phyloP scores from a whole-genome alignment of 1,140 invertebrate species.

The Camponotus vicinus region DNA sequence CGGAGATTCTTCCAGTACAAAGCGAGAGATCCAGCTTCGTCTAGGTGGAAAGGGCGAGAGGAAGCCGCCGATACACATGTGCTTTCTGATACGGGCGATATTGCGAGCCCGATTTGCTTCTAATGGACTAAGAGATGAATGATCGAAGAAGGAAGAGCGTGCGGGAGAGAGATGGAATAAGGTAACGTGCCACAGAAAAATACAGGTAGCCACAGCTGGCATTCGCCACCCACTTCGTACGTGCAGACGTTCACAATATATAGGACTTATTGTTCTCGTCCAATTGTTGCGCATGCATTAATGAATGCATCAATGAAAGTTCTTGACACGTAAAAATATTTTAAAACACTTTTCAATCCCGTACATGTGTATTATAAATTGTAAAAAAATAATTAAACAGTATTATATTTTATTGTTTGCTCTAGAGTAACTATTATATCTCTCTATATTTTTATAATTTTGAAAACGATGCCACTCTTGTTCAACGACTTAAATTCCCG shows the following conservation, averaged over 20 bases:
- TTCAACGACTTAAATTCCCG: constrained; percentile 49
- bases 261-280: constrained; percentile 36
- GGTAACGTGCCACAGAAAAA: constrained; percentile 52
- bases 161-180: constrained; percentile 12
- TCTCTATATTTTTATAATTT: background rate
- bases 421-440: no score
- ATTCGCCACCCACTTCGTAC: constrained; percentile 53
- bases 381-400: background rate
- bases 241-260: constrained; percentile 13
- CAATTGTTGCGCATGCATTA: constrained; percentile 38
- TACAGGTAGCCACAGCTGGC: constrained; percentile 37
- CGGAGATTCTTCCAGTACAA: constrained; percentile 60
- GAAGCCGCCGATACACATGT: constrained; percentile 65
- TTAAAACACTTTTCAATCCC: background rate
- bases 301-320: constrained; percentile 19
- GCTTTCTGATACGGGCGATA: constrained; percentile 74
- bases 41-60: constrained; percentile 51
- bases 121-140: constrained; percentile 75
- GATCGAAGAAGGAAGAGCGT: constrained; percentile 57
- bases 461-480: constrained; percentile 14
- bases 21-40: constrained; percentile 59
- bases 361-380: background rate
- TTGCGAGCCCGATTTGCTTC: constrained; percentile 57
- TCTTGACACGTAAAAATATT: background rate
- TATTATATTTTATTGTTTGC: background rate